phyloP scores from a whole-genome alignment of 2,888 invertebrate species.

The Hermaeophaga mercurialis region DNA sequence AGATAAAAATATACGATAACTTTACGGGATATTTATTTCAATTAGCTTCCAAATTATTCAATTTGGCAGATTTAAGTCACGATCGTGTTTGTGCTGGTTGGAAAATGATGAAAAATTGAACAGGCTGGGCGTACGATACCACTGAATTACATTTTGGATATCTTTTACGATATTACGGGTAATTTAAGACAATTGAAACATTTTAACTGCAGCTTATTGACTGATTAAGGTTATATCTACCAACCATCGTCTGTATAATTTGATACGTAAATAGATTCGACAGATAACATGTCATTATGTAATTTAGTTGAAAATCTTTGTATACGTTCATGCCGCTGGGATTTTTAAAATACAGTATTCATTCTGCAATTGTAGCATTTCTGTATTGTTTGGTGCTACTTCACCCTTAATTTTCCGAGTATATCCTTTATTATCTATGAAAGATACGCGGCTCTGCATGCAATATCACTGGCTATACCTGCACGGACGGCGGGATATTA shows the following conservation, averaged over 20 bases:
- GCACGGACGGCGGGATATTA: slow-evolving; percentile 15
- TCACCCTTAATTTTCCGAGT: slow-evolving; percentile 30
- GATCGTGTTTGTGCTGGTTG: too few species aligned
- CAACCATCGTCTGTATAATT: slow-evolving; percentile 22
- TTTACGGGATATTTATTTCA: too few species aligned
- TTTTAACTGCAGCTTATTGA: slow-evolving; percentile 25
- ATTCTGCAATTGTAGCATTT: slow-evolving; percentile 32
- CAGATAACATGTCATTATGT: slow-evolving; percentile 24
- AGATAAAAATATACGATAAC: too few species aligned
- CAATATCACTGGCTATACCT: slow-evolving; percentile 13
- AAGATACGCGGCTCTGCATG: slow-evolving; percentile 19
- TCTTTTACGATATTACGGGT: slow-evolving; percentile 15
- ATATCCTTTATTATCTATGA: slow-evolving; percentile 24
- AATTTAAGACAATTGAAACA: slow-evolving; percentile 21
- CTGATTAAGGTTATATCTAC: slow-evolving; percentile 26
- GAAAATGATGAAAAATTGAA: too few species aligned
- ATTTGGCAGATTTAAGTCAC: too few species aligned
- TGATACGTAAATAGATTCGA: slow-evolving; percentile 22
- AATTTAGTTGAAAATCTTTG: slow-evolving; percentile 29
- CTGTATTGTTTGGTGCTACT: slow-evolving; percentile 26
- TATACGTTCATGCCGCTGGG: slow-evolving; percentile 27
- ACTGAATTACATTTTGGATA: slow-evolving; percentile 1
- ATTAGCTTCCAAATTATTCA: too few species aligned
- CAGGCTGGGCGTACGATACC: too few species aligned
- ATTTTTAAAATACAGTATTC: slow-evolving; percentile 32